Base-by-base conservation (phyloP, 2,797 vertebrate species). In the Semaprochilodus insignis region DNA sequence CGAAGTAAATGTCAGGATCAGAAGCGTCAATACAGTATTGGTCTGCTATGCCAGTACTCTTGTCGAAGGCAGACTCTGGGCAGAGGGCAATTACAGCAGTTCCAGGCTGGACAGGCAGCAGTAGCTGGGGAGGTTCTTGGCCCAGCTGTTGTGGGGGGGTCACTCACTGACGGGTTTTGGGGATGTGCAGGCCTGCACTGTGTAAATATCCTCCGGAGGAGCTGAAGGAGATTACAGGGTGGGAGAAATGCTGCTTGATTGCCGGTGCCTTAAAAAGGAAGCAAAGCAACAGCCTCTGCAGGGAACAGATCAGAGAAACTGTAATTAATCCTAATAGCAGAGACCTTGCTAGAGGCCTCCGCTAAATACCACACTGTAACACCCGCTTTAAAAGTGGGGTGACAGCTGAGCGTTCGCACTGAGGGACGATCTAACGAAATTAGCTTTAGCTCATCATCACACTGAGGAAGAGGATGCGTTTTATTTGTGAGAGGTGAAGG, bases 241-340 rank as follows among this genome's bases (percentile, higher is more conserved):
- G 75, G 14, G 19, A 77, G 63, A 77, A 63, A 44, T 34, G 59
- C 74, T 31, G 54, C 65, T 55, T 80, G 82, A 84, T 76, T 77
- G 66, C 66, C 71, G 73, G 73, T 76, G 72, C 78, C 65, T 80
- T 80, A 78, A 71, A 84, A 80, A 80, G 77, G 54, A 62, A 34
- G 70, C 6, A 70, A 78, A 78, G 80, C 52, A 34, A 66, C 73
- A 76, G 48, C 82, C 52, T 72, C 73, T 77, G 76, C 63, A 60
- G 67, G 69, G 62, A 77, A 74, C 73, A 85, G 81, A 80, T 73
- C 66, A 84, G 60, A 74, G 59, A 74, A 84, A 84, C 79, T 80
- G 83, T 77, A 80, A 84, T 84, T 77, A 77, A 84, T 80, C 78
- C 83, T 77, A 84, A 84, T 77, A 79, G 72, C 72, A 74, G 55